Base-by-base conservation (phyloP, 2,113 vertebrate species). In the Megaceryle maxima region DNA sequence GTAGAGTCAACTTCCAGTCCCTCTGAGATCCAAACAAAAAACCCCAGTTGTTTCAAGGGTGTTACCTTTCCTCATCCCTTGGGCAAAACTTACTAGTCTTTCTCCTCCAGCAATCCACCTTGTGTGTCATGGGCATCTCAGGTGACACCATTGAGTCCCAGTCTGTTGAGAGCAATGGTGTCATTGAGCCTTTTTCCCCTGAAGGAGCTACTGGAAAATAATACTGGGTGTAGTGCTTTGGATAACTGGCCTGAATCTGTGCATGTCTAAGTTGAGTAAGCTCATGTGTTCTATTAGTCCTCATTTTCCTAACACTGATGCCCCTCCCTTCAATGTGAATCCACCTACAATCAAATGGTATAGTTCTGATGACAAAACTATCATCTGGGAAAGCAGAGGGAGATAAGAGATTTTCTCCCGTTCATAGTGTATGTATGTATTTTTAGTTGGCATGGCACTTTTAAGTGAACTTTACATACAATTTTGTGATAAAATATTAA, bases 341-440 rank as follows among this genome's bases (percentile, higher is more conserved):
- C 28, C 31, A n/a, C 51, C 46, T 51, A 29, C 11, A 62, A 53
- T 41, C 57, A 86, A 70, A 53, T 0, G 1, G 12, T 44, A 8
- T 9, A 21, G 11, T 64, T 66, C 53, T 86, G 41, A 88, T 64
- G 51, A 48, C 33, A 83, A 80, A 78, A 7, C 33, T 62, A 39
- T 73, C 16, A 74, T 7, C 17, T 55, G 22, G 17, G 18, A 85
- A 62, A 70, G 16, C 29, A 92, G 56, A 79, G 59, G 56, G 16
- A 72, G 28, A 70, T 0, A n/a, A 11, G 24, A 80, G 12, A 28
- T 88, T 85, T 83, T 88, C 13, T 64, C 11, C 16, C 48, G 8
- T 59, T 59, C 25, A 7, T 84, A 22, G 1, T 25, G 12, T 5
- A 22, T 0, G 0, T 41, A 19, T 20, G 3, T 77, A 25, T 60